phyloP scores from a whole-genome alignment of 2,888 invertebrate species.

The Eumerus sabulonum region DNA sequence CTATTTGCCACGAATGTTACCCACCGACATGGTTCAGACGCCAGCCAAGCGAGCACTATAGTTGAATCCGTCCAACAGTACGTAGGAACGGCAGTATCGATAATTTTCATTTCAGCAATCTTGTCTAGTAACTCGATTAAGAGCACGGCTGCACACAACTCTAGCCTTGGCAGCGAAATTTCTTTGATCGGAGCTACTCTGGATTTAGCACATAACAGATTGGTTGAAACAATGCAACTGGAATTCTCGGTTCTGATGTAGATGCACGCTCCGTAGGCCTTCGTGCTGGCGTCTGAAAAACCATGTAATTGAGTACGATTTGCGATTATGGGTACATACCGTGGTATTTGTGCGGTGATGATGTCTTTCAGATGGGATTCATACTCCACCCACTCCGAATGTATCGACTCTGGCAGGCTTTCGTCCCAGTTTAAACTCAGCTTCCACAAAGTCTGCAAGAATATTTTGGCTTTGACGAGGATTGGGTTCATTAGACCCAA shows the following conservation, averaged over 20 bases:
- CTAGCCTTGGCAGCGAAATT: not conserved
- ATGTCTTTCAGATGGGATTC: slow-evolving; percentile 7
- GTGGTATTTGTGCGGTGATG: slow-evolving; percentile 9
- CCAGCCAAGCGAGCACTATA: not conserved
- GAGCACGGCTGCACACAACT: not conserved
- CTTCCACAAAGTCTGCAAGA: slow-evolving; percentile 33
- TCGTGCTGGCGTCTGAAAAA: slow-evolving; percentile 30
- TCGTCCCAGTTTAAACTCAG: slow-evolving; percentile 1
- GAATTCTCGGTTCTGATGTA: not conserved
- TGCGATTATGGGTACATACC: slow-evolving; percentile 5
- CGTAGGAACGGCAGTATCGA: not conserved
- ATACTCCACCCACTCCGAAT: slow-evolving; percentile 7
- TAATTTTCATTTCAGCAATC: not conserved
- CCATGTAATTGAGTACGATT: slow-evolving; percentile 14
- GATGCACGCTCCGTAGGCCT: slow-evolving; percentile 18
- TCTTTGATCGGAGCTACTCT: not conserved
- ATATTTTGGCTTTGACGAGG: slow-evolving; percentile 45
- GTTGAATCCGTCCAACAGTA: slow-evolving; percentile 5
- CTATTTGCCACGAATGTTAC: slow-evolving; percentile 3
- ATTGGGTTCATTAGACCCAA: slow-evolving; percentile 43
- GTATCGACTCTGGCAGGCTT: not conserved
- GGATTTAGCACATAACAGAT: slow-evolving; percentile 4
- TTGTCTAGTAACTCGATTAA: not conserved
- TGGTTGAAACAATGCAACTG: not conserved
- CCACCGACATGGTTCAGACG: not conserved